Evolutionary conservation across 2,797 vertebrate genomes (phyloP), one percentile per base, ranked within the genome.

Genomic region (Smutsia gigantea): DNA sequence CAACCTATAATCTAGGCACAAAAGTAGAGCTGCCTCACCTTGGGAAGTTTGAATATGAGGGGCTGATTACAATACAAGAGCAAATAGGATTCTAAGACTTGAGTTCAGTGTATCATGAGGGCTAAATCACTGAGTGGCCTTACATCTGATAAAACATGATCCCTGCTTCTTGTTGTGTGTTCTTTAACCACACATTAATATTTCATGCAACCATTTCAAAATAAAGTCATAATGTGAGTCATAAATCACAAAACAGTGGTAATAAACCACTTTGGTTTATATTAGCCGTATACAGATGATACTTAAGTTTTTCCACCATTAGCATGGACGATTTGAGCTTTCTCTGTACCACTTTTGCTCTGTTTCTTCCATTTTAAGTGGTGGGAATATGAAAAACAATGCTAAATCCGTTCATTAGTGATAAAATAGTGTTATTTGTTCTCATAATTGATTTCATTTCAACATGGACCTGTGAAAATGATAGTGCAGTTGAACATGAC

Each of bases 121-220:
- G 94, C 98, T 98, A 96, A 98, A 98, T 98, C 96, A 82, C 13
- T 0, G 8, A 57, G 49, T 89, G 90, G 94, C 72, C 97, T 97
- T 68, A 59, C 91, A 90, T 95, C 86, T 68, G 63, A 97, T 93
- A 97, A 97, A 97, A 94, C 87, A 77, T 87, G 96, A 97, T 97
- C 92, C 7, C 93, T 97, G 94, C 87, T 98, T 72, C 97, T 97
- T 53, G 90, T 94, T 97, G 97, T 97, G 97, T 98, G 97, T 98
- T 96, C 98, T 97, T 85, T 93, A 59, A 93, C 98, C 99, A 97
- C 98, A 97, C 87, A 97, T 99, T 98, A 99, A 99, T 99, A 98
- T 99, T 99, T 98, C 96, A 99, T 98, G 97, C 77, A 86, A 97
- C 96, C 98, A 98, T 98, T 99, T 98, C 98, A 98, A 99, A 98